Evolutionary conservation across 2,888 invertebrate genomes (phyloP).

Genomic region (Patella depressa): DNA sequence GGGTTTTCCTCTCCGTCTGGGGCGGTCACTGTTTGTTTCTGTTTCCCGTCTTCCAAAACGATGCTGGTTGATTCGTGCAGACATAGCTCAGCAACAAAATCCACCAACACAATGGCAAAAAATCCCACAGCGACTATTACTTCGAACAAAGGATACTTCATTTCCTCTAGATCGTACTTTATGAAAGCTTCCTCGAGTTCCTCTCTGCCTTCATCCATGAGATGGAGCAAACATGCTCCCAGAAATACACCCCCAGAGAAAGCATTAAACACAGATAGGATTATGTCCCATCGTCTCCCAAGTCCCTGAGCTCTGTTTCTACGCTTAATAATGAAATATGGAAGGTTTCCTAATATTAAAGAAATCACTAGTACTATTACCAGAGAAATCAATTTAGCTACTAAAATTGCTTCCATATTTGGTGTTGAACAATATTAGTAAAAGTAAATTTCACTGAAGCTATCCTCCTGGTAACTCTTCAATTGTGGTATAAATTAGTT

Average conservation of each 20-base stretch:
- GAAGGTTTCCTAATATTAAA: slow-evolving; percentile 9
- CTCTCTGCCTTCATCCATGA: slow-evolving; percentile 62
- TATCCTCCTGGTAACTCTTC: too few species aligned
- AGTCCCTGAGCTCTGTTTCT: neutral
- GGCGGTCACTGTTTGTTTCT: neutral
- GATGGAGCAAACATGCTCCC: slow-evolving; percentile 64
- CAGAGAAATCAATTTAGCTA: slow-evolving; percentile 9
- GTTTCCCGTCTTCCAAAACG: slow-evolving; percentile 7
- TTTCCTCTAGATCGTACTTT: neutral
- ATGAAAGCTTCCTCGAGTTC: slow-evolving; percentile 42
- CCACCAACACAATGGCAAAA: slow-evolving; percentile 62
- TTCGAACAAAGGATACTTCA: slow-evolving; percentile 63
- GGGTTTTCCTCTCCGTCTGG: neutral
- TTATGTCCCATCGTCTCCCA: neutral
- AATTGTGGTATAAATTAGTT: too few species aligned
- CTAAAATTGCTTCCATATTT: neutral
- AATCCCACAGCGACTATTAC: slow-evolving; percentile 62
- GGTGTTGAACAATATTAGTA: too few species aligned
- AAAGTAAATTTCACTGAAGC: too few species aligned
- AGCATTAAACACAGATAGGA: slow-evolving; percentile 44
- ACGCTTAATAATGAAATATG: slow-evolving; percentile 11
- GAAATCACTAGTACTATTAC: slow-evolving; percentile 12
- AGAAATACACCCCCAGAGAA: slow-evolving; percentile 68
- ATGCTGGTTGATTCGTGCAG: neutral
- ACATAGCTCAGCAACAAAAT: slow-evolving; percentile 28